phyloP scores from a whole-genome alignment of 2,888 invertebrate genomes.

The Trissolcus japonicus region DNA sequence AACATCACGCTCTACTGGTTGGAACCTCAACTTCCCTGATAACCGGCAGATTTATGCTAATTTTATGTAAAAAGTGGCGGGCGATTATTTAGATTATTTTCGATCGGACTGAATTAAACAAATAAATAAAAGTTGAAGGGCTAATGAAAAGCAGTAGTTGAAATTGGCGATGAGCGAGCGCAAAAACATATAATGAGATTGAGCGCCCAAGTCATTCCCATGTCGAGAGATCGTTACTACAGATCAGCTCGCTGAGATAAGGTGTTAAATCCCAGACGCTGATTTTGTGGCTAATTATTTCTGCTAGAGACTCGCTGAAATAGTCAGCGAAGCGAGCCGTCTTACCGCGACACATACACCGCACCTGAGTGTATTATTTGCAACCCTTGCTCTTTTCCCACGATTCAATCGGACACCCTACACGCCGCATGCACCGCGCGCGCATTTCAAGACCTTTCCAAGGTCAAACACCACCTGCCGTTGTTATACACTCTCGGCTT shows the following conservation, averaged over 20 bases:
- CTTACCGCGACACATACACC: conserved; percentile 67
- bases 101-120: too few species aligned
- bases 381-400: conserved; percentile 67
- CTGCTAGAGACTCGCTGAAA: conserved; percentile 55
- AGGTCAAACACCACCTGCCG: conserved; percentile 68
- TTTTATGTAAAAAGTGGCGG: too few species aligned
- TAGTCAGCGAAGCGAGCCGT: conserved; percentile 65
- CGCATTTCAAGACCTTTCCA: conserved; percentile 63
- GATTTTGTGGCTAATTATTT: conserved; percentile 54
- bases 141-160: too few species aligned
- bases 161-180: background rate
- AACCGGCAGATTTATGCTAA: too few species aligned
- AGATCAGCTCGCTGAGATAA: conserved; percentile 44
- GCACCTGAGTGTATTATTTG: conserved; percentile 25
- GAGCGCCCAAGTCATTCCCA: conserved; percentile 45
- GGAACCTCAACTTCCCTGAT: too few species aligned
- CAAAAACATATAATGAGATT: background rate
- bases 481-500: conserved; percentile 14
- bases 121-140: too few species aligned
- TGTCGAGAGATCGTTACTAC: conserved; percentile 35
- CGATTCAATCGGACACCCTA: conserved; percentile 69
- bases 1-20: too few species aligned
- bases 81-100: too few species aligned
- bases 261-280: conserved; percentile 54
- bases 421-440: conserved; percentile 48